phyloP scores from a whole-genome alignment of 2,113 vertebrate species.

The Pipa parva region DNA sequence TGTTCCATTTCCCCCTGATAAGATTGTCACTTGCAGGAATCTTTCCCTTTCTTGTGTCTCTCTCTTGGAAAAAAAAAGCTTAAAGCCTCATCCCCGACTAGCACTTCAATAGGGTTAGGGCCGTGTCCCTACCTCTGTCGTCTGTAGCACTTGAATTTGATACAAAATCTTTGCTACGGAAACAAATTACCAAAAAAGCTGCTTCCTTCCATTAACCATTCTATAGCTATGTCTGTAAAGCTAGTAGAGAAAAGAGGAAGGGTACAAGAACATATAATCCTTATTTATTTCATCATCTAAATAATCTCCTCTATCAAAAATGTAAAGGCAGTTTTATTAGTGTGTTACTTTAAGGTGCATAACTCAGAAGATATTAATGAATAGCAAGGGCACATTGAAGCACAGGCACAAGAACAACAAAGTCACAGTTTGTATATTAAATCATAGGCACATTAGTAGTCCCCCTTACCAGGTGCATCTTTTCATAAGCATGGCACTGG shows the following conservation, averaged over 20 bases:
- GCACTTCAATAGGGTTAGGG: slow-evolving; percentile 38
- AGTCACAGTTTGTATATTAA: too few relatives aligned
- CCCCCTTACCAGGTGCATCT: too few relatives aligned
- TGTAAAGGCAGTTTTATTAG: too few relatives aligned
- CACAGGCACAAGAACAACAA: too few relatives aligned
- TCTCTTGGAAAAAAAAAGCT: slow-evolving; percentile 42
- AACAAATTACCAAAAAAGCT: slow-evolving; percentile 30
- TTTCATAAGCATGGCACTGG: too few relatives aligned
- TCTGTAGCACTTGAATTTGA: slow-evolving; percentile 31
- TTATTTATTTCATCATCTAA: too few relatives aligned
- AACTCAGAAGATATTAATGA: too few relatives aligned
- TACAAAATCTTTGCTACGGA: slow-evolving; percentile 24
- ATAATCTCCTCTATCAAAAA: too few relatives aligned
- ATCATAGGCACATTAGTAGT: too few relatives aligned
- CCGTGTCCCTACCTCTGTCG: slow-evolving; percentile 37
- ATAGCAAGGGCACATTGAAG: too few relatives aligned
- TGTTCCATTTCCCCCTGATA: slow-evolving; percentile 37
- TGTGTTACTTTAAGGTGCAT: too few relatives aligned
- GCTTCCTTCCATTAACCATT: slow-evolving; percentile 20
- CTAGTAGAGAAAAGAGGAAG: not conserved
- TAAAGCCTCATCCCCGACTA: slow-evolving; percentile 36
- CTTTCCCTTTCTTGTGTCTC: slow-evolving; percentile 35
- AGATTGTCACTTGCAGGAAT: slow-evolving; percentile 39
- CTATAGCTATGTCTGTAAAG: not conserved
- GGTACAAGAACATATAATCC: too few relatives aligned